A percentile compares a stretch with the other conserved stretches of the same genome.
Evolutionary conservation across 2,797 vertebrate species (phyloP).

Genomic region (Poecilia picta): DNA sequence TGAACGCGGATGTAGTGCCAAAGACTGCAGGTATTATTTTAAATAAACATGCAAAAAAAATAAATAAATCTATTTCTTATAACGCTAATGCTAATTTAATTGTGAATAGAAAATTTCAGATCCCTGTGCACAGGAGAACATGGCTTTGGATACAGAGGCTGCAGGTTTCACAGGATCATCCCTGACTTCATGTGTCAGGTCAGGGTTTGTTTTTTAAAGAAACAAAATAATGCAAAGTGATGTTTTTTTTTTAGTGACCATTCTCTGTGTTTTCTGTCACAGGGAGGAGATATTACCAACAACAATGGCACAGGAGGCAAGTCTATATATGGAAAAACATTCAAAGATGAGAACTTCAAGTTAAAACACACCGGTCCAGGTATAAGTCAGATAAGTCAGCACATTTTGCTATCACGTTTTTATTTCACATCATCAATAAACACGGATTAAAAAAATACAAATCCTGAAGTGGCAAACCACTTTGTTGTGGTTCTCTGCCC

Average conservation of each 20-base stretch:
- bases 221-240: not conserved
- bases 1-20: slow-evolving; percentile 90
- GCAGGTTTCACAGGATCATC: slow-evolving; percentile 93
- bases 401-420: not conserved
- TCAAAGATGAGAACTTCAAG: slow-evolving; percentile 94
- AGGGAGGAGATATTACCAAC: slow-evolving; percentile 95
- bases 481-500: not conserved
- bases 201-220: slow-evolving; percentile 7
- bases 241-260: not conserved
- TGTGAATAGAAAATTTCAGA: slow-evolving; percentile 89
- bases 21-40: slow-evolving; percentile 88
- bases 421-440: not conserved
- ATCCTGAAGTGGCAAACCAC: not conserved
- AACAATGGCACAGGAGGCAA: slow-evolving; percentile 95
- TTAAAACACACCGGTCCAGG: slow-evolving; percentile 91
- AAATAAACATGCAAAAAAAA: not conserved
- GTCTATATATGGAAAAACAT: slow-evolving; percentile 94
- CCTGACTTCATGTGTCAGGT: slow-evolving; percentile 99
- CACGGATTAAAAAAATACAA: not conserved
- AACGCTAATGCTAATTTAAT: not conserved
- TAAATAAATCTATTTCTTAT: not conserved
- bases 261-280: slow-evolving; percentile 22
- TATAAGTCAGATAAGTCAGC: slow-evolving; percentile 45
- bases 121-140: slow-evolving; percentile 91
- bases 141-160: slow-evolving; percentile 94